phyloP scores from a whole-genome alignment of 2,888 invertebrate species.

The Campoplex nolae region DNA sequence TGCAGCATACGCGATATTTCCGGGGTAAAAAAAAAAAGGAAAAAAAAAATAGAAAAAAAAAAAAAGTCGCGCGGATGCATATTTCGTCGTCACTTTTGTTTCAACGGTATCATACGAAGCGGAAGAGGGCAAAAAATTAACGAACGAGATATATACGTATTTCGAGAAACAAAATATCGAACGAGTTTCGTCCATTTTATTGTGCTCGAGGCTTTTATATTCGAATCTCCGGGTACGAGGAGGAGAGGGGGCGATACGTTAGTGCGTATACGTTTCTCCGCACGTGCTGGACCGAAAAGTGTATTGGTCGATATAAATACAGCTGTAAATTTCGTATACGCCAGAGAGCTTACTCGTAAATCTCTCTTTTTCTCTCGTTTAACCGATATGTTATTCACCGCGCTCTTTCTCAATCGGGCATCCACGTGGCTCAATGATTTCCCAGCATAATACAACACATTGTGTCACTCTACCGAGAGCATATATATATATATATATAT shows the following conservation, averaged over 20 bases:
- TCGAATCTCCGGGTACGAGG: slow-evolving; percentile 3
- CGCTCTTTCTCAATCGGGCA: slow-evolving; percentile 30
- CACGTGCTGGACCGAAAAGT: background rate
- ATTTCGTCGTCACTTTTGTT: slow-evolving; percentile 10
- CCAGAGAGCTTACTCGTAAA: slow-evolving; percentile 20
- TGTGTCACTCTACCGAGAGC: background rate
- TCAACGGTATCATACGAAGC: slow-evolving; percentile 6
- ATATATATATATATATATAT: no score
- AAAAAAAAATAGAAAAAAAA: background rate
- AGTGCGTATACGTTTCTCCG: background rate
- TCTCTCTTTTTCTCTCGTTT: slow-evolving; percentile 12
- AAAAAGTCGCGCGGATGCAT: background rate
- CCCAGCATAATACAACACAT: slow-evolving; percentile 21
- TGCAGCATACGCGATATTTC: slow-evolving; percentile 40
- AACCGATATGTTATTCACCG: background rate
- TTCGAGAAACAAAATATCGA: slow-evolving; percentile 25
- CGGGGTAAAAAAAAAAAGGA: background rate
- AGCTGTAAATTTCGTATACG: slow-evolving; percentile 35
- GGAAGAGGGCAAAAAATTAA: slow-evolving; percentile 2
- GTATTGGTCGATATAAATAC: background rate
- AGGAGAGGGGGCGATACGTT: background rate
- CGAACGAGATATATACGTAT: background rate
- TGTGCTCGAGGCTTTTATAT: slow-evolving; percentile 38
- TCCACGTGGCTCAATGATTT: slow-evolving; percentile 35
- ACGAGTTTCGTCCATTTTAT: slow-evolving; percentile 16